Evolutionary conservation across 2,888 invertebrate species (phyloP), one percentile per base, ranked within the genome.

Genomic region (Caenorhabditis sp.): DNA sequence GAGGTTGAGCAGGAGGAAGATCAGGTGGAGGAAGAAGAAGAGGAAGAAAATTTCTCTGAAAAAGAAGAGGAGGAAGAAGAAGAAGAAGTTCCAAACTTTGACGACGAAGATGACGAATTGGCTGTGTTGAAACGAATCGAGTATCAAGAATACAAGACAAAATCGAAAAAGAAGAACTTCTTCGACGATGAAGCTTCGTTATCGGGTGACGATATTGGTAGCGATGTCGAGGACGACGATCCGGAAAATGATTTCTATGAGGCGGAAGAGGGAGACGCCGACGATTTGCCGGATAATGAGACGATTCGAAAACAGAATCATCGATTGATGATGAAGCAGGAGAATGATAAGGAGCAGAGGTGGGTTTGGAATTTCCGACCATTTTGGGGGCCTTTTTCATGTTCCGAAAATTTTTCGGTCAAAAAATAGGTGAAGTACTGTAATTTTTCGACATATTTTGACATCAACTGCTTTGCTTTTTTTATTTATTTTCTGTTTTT

Each of bases 131-230:
- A 73, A 43, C 58, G 78, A 6, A 55, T 77, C 26, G 75, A 78
- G 57, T 59, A 75, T 26, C 54, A 69, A 10, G 73, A 73, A 37
- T 71, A 66, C 58, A 69, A 74, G 23, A 67, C 74, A 31, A 74
- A 76, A 57, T 31, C 65, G 23, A 74, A 72, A 37, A 78, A 74
- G 63, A 68, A 64, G 36, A 78, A 79, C 6, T 78, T 81, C 26
- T 74, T 85, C 50, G 85, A 86, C 57, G 86, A 86, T 37, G 85
- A 86, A 69, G 86, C 86, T 12, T 82, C 81, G 6, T 68, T 86
- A 6, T 84, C 83, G 4, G 86, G 86, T 43, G 83, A 83, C 55
- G 85, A 86, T 55, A 78, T 86, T 17, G 84, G 83, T 21, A 81
- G 80, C 62, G 84, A 85, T 55, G 43, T 66, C 0, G 83, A 83